phyloP scores from a whole-genome alignment of 2,113 vertebrate species.

The Misgurnus anguillicaudatus region DNA sequence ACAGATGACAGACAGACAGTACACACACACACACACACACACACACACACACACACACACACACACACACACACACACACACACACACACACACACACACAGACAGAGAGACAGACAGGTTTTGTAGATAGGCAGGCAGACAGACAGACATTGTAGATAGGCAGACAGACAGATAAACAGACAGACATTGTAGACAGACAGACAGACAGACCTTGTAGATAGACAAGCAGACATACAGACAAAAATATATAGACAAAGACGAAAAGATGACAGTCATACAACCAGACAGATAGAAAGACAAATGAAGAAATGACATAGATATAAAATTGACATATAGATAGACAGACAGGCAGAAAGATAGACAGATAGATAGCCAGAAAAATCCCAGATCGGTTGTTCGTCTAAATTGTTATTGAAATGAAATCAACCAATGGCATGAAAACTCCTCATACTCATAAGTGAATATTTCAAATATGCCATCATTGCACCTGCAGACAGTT shows the following conservation, averaged over 20 bases:
- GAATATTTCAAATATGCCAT: background rate
- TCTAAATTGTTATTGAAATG: background rate
- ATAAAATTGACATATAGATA: background rate
- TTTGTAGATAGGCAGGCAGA: no score
- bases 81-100: no score
- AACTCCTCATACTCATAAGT: background rate
- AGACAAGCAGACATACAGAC: no score
- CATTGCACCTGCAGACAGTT: slow-evolving; percentile 26
- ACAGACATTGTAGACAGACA: background rate
- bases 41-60: background rate
- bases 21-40: no score
- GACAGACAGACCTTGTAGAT: background rate
- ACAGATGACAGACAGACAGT: background rate
- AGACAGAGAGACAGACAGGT: background rate
- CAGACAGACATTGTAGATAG: no score
- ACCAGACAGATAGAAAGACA: background rate
- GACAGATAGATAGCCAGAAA: background rate
- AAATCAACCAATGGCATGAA: background rate
- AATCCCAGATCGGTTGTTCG: no score
- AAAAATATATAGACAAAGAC: no score
- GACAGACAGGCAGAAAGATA: background rate
- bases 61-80: background rate
- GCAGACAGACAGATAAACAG: background rate
- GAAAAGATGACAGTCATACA: background rate
- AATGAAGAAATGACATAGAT: no score